A percentile compares a stretch with the other conserved stretches of the same genome.
These are phyloP conservation scores for Nothobranchius furzeri DNA, from an alignment of 2,113 vertebrate species.

Conservation along the genomic window DNA sequence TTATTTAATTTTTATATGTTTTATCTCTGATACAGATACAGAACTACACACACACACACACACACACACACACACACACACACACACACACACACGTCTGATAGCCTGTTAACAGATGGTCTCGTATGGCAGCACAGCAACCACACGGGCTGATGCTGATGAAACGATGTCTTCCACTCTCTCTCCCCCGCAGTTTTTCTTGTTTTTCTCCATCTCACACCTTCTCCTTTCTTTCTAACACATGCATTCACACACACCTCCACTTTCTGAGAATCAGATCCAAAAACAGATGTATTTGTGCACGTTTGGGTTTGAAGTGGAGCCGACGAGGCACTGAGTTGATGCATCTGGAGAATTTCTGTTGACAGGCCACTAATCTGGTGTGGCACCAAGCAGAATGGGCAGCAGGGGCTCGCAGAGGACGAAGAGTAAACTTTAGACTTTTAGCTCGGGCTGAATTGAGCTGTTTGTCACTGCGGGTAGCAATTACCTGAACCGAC, in stretches of 20 bases:
- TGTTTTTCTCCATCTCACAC: conserved; percentile 39
- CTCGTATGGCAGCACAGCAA: conserved; percentile 20
- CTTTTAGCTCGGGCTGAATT: conserved; percentile 64
- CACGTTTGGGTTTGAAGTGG: conserved; percentile 27
- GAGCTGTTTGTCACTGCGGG: conserved; percentile 71
- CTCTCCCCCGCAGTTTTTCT: conserved; percentile 30
- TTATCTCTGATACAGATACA: conserved; percentile 28
- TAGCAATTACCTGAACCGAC: conserved; percentile 60
- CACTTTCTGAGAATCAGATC: conserved; percentile 24
- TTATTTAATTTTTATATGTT: conserved; percentile 10
- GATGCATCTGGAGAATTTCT: conserved; percentile 45
- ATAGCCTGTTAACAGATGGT: conserved; percentile 44
- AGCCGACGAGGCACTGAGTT: conserved; percentile 31
- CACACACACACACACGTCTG: neutral
- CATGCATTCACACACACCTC: conserved; percentile 27
- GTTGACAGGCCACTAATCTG: conserved; percentile 53
- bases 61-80: neutral
- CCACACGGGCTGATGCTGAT: neutral
- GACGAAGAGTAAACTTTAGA: conserved; percentile 59
- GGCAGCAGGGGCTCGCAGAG: conserved; percentile 33
- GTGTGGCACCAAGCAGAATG: conserved; percentile 51
- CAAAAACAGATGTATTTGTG: conserved; percentile 23
- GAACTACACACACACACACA: neutral
- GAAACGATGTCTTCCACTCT: conserved; percentile 3
- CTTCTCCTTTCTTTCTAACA: conserved; percentile 13